phyloP scores from a whole-genome alignment of 1,140 invertebrate species.

The Araneus ventricosus region DNA sequence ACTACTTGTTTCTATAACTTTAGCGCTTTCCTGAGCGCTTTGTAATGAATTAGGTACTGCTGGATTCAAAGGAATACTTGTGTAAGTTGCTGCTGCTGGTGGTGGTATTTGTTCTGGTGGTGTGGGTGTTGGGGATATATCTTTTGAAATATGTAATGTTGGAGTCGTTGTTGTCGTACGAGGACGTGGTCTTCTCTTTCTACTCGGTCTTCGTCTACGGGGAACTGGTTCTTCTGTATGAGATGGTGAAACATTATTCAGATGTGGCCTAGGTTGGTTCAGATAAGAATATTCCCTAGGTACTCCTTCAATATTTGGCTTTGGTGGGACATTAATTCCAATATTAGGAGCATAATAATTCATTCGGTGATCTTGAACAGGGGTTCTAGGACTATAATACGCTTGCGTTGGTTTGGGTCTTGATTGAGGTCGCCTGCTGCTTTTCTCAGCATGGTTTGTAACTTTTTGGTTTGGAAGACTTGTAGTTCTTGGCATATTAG shows the following conservation, averaged over 20 bases:
- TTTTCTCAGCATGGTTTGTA: neutral
- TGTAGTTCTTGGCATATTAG: constrained; percentile 44
- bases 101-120: constrained; percentile 71
- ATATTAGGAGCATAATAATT: neutral
- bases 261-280: neutral
- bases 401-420: neutral
- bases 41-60: constrained; percentile 6
- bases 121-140: constrained; percentile 66
- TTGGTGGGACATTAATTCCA: neutral
- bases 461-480: neutral
- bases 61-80: constrained; percentile 13
- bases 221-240: neutral
- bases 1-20: constrained; percentile 51
- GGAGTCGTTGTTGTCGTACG: neutral
- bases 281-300: neutral
- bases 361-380: neutral
- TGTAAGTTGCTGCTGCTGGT: constrained; percentile 52
- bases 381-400: neutral
- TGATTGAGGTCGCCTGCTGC: neutral
- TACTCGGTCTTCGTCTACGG: constrained; percentile 49
- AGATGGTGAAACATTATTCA: neutral
- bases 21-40: neutral
- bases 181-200: constrained; percentile 57
- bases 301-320: neutral
- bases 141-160: neutral